Evolutionary conservation across 2,888 invertebrate genomes (phyloP).

Genomic region (Stegana nigrithorax): DNA sequence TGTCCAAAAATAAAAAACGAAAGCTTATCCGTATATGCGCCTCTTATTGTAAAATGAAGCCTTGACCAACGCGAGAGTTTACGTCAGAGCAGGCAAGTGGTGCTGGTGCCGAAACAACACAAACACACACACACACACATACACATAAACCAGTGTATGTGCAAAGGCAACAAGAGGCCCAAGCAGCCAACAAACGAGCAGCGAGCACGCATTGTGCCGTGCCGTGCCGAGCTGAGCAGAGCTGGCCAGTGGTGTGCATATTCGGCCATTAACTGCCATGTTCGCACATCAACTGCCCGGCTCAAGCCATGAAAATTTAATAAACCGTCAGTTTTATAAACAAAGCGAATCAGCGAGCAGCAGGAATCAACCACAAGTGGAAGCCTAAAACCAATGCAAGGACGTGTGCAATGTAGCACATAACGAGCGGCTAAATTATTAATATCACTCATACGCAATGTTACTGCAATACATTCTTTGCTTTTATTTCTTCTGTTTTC

Average conservation of each 20-base stretch:
- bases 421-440: slow-evolving; percentile 59
- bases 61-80: slow-evolving; percentile 38
- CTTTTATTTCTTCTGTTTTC: not conserved
- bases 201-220: too few species aligned
- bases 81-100: not conserved
- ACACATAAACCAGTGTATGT: not conserved
- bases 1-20: slow-evolving; percentile 61
- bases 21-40: too few species aligned
- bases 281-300: not conserved
- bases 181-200: too few species aligned
- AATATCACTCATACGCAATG: slow-evolving; percentile 59
- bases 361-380: too few species aligned
- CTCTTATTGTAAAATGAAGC: slow-evolving; percentile 36
- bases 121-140: not conserved
- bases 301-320: slow-evolving; percentile 23
- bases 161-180: too few species aligned
- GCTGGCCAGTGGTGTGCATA: too few species aligned
- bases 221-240: not conserved
- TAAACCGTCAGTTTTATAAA: slow-evolving; percentile 20
- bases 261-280: not conserved
- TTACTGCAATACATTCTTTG: slow-evolving; percentile 18
- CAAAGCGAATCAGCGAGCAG: too few species aligned
- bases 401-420: slow-evolving; percentile 40
- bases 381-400: slow-evolving; percentile 8
- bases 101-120: slow-evolving; percentile 23